Base-by-base conservation (phyloP, 2,888 invertebrate genomes). In the Hypsopygia costalis region DNA sequence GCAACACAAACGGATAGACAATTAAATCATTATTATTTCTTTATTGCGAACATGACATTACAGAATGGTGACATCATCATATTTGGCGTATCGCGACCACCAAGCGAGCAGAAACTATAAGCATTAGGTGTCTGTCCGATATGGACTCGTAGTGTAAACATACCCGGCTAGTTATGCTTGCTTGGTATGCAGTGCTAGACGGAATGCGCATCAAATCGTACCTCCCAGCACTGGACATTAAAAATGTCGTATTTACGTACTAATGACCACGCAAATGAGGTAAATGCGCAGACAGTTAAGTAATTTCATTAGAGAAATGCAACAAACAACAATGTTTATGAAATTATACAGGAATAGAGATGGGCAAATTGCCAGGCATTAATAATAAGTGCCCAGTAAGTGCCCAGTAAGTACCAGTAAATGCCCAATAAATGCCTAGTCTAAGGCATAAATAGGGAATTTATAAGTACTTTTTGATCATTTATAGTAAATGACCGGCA, bases 11-110 rank as follows among this genome's bases (percentile, higher is more conserved):
- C 34, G 32, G 29, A 36, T 30, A 33, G 22, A 34, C 32, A n/a
- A 22, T 37, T 22, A 22, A 27, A 32, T 9, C 5, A 6, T 39
- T 20, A 10, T 16, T 39, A 39, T 29, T 22, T 31, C 35, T 33
- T 21, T 35, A 16, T 32, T 38, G 32, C 32, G 10, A 16, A 29
- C 11, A 8, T 37, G 30, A 49, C 51, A 47, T 64, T 58, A 58
- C 65, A 56, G 62, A 67, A 62, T 49, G 62, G 62, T 82, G 83
- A 81, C 76, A 76, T 82, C 81, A 82, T 65, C 70, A 58, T 46
- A 52, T 58, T 62, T 50, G 47, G 51, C 51, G 47, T 60, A 63
- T 64, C 54, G 49, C 60, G 82, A 83, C 83, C 82, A 83, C 83
- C 82, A 73, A 71, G 79, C 63, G 52, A 50, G 80, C 67, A 78